Base-by-base conservation (phyloP, 1,140 invertebrate genomes). In the Lamellibrachia luymesi region DNA sequence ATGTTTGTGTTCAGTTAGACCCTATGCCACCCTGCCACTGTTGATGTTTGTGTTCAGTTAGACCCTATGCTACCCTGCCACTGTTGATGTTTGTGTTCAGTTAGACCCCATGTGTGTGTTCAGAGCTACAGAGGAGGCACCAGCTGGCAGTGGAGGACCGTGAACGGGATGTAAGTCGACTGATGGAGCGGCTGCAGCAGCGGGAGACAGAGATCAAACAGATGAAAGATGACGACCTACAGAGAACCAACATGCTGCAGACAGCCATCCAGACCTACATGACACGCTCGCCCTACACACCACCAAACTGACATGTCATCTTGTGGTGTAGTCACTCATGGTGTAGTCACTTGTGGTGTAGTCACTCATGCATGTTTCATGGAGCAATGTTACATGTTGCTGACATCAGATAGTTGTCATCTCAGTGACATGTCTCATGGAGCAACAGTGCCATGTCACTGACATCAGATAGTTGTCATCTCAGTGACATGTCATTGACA, bases 191-290 rank as follows among this genome's bases (percentile, higher is more conserved):
- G 52, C n/a, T 92, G 51, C 27, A 52, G 4, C 27, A 38, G 50
- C 50, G n/a, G 25, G 92, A 92, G 52, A 17, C 50, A 64, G 92
- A 92, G 51, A 92, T 92, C 92, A 38, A 38, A 51, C 92, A 92
- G 50, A 92, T 92, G 50, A 51, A 51, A 50, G 92, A 92, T 13
- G 27, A 50, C 17, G 92, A 92, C 92, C 50, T 38, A 22, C 92
- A 92, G 92, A 6, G 92, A 13, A 27, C 51, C 50, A 56, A 13
- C 92, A 92, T 92, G 92, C 52, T 92, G 92, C 92, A 92, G 92
- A 51, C 92, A 5, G 92, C 92, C 51, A 92, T 92, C 4, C 92
- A 92, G 92, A 92, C 22, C 50, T 92, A 92, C n/a, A 56, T 92
- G 90, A 50, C 90, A 91, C 38, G 50, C 38, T 49, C 90, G 27